Evolutionary conservation across 2,888 invertebrate genomes (phyloP), one percentile per base, ranked within the genome.

Genomic region (Cheilosia grossa): DNA sequence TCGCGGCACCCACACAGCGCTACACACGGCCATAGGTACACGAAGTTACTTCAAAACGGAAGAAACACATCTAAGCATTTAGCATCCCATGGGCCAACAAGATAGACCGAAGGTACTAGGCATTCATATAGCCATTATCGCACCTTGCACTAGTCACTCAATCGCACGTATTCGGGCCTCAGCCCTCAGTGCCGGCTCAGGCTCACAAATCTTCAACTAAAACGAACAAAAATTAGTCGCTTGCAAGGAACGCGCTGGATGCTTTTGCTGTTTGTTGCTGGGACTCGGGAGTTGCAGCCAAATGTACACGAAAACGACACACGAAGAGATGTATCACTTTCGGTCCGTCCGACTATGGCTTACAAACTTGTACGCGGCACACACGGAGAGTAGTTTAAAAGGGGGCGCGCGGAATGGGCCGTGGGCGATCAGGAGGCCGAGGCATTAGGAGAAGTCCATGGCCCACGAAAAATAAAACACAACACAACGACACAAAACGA

Each of bases 71-170:
- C 80, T 61, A 66, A 69, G 74, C 83, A 70, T 78, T 79, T 78
- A 82, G 58, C 73, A 73, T 82, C 77, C 42, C 67, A 69, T 77
- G 56, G 82, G 33, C 30, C 37, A 78, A 47, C 40, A 27, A 54
- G 74, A 79, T 33, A 70, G 49, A 59, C 78, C 67, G 44, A 70
- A 56, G 80, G 75, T 51, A 72, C 80, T 80, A 85, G 85, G 56
- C 81, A 85, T 85, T 85, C 58, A 72, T 77, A 77, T 75, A 80
- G 75, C 72, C 80, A 85, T 85, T 85, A 85, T 85, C 77, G 80
- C 85, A 81, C 85, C 85, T 85, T 77, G 85, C 80, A 66, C 80
- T 64, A 79, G 83, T 74, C 83, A 69, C 74, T 79, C 74, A 72
- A 67, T 73, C 56, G 67, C 73, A 67, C 54, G 56, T 63, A 30